phyloP scores from a whole-genome alignment of 1,140 invertebrate genomes.

The Euglossa dilemma region DNA sequence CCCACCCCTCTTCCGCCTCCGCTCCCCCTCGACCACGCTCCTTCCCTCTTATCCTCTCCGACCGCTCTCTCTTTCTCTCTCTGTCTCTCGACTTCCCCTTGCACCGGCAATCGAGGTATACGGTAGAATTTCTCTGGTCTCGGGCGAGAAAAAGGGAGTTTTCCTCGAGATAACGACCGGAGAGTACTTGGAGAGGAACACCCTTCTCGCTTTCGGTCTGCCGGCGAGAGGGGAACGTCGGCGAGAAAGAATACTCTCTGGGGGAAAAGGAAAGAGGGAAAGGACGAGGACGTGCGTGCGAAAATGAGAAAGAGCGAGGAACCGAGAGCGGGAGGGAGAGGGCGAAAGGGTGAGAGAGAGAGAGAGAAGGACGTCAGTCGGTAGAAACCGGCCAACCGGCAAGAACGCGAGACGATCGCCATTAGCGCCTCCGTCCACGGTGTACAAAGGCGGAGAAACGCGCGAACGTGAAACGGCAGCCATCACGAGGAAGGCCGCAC shows the following conservation, averaged over 20 bases:
- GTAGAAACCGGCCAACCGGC: slow-evolving; percentile 63
- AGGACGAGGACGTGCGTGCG: slow-evolving; percentile 9
- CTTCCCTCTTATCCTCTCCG: slow-evolving; percentile 6
- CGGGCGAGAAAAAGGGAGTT: slow-evolving; percentile 65
- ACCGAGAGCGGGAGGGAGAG: neutral
- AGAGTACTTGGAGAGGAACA: slow-evolving; percentile 55
- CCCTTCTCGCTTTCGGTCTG: slow-evolving; percentile 47
- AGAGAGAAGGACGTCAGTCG: neutral
- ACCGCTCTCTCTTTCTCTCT: neutral
- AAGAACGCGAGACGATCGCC: slow-evolving; percentile 70
- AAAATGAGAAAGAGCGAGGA: neutral
- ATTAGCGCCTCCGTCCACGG: slow-evolving; percentile 64
- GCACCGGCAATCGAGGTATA: slow-evolving; percentile 52
- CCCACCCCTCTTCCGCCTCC: neutral
- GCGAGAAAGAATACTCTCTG: slow-evolving; percentile 7
- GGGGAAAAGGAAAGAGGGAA: neutral
- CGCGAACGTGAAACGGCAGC: slow-evolving; percentile 55
- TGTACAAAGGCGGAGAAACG: slow-evolving; percentile 65
- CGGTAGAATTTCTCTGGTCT: slow-evolving; percentile 61
- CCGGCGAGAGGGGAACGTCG: neutral
- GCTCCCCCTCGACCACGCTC: slow-evolving; percentile 10
- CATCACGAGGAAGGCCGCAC: slow-evolving; percentile 56
- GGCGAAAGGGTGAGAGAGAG: neutral
- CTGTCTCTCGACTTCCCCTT: slow-evolving; percentile 15
- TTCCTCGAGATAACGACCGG: slow-evolving; percentile 66